Evolutionary conservation across 2,113 vertebrate species (phyloP).

Genomic region (Vombatus ursinus): DNA sequence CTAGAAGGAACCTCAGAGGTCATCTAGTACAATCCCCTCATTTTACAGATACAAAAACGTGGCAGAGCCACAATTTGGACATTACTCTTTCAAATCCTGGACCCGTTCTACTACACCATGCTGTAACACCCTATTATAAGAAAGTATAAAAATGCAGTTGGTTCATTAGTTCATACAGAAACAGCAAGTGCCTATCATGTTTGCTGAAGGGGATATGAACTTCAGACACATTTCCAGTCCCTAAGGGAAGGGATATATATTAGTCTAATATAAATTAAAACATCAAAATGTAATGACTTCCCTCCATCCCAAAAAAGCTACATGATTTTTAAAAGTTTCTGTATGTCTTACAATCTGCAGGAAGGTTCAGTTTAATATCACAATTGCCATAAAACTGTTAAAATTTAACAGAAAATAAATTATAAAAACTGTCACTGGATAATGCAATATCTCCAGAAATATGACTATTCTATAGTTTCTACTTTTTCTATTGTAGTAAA

Average conservation of each 20-base stretch:
- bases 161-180: background rate
- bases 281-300: background rate
- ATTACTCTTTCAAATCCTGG: background rate
- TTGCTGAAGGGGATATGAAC: background rate
- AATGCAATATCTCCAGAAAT: background rate
- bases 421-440: background rate
- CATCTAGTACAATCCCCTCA: background rate
- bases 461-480: background rate
- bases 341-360: background rate
- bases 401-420: background rate
- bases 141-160: background rate
- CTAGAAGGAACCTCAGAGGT: background rate
- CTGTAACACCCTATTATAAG: background rate
- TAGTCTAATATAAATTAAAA: background rate
- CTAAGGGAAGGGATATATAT: background rate
- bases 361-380: background rate
- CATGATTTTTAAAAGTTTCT: background rate
- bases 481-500: background rate
- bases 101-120: background rate
- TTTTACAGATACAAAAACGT: background rate
- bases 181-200: background rate
- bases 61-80: background rate
- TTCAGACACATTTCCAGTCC: background rate
- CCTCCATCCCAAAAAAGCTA: background rate
- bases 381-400: background rate